Evolutionary conservation across 1,140 invertebrate species (phyloP).

Genomic region (Eupristina koningsbergeri): DNA sequence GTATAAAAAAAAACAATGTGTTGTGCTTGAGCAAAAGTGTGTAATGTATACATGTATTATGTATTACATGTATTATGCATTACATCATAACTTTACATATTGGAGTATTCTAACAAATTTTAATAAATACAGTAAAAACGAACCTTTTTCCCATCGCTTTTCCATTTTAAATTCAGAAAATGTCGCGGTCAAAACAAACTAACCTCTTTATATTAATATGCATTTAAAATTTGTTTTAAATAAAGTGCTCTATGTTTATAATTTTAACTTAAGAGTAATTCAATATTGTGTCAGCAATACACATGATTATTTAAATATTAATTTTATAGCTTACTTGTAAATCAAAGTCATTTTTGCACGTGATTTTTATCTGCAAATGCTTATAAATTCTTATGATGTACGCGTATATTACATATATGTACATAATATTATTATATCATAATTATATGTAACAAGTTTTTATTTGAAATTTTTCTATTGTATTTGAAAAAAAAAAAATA

Average conservation of each 20-base stretch:
- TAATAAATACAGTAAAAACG: not conserved
- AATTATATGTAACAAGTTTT: no score
- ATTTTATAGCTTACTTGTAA: not conserved
- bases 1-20: not conserved
- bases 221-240: not conserved
- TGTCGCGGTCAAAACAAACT: constrained; percentile 22
- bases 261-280: not conserved
- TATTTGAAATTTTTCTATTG: no score
- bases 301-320: not conserved
- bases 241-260: not conserved
- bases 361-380: not conserved
- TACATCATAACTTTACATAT: no score
- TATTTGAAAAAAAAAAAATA: no score
- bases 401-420: no score
- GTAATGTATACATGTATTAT: not conserved
- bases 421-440: no score
- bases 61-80: no score
- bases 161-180: not conserved
- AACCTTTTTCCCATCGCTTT: not conserved
- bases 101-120: no score
- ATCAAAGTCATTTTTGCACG: not conserved
- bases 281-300: not conserved
- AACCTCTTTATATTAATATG: constrained; percentile 10
- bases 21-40: not conserved
- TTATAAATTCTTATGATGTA: no score